phyloP scores from a whole-genome alignment of 2,888 invertebrate genomes.

The Tillus elongatus region DNA sequence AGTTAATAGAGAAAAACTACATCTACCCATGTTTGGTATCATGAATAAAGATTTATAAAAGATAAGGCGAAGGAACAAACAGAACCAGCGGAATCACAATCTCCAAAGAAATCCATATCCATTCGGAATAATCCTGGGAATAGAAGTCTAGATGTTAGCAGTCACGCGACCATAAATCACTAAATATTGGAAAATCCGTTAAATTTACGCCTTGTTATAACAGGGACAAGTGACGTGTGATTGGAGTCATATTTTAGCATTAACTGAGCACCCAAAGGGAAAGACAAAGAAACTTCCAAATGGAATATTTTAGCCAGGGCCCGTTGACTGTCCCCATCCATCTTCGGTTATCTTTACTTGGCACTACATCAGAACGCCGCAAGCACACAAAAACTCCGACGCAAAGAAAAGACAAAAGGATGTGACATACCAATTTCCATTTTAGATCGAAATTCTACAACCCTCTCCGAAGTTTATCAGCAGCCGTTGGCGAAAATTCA shows the following conservation, averaged over 20 bases:
- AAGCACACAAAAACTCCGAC: slow-evolving; percentile 31
- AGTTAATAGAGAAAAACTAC: too few relatives aligned
- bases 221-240: slow-evolving; percentile 24
- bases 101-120: too few relatives aligned
- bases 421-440: slow-evolving; percentile 43
- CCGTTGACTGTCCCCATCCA: slow-evolving; percentile 36
- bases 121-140: too few relatives aligned
- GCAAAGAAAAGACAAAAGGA: slow-evolving; percentile 39
- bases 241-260: slow-evolving; percentile 29
- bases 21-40: too few relatives aligned
- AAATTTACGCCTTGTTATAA: slow-evolving; percentile 23
- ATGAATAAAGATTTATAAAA: too few relatives aligned
- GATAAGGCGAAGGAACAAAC: too few relatives aligned
- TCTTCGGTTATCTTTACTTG: slow-evolving; percentile 38
- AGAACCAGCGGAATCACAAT: too few relatives aligned
- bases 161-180: slow-evolving; percentile 24
- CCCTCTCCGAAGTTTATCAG: slow-evolving; percentile 30
- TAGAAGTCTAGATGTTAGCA: not conserved
- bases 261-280: slow-evolving; percentile 29
- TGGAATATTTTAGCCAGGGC: slow-evolving; percentile 38
- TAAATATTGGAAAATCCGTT: slow-evolving; percentile 28
- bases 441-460: slow-evolving; percentile 39
- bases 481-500: slow-evolving; percentile 26
- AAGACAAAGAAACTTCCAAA: slow-evolving; percentile 36
- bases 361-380: slow-evolving; percentile 35